A percentile compares a stretch with the other conserved stretches of the same genome.
These are phyloP conservation scores for Valencia hispanica DNA, from an alignment of 2,797 vertebrate species.

Conservation along the genomic window DNA sequence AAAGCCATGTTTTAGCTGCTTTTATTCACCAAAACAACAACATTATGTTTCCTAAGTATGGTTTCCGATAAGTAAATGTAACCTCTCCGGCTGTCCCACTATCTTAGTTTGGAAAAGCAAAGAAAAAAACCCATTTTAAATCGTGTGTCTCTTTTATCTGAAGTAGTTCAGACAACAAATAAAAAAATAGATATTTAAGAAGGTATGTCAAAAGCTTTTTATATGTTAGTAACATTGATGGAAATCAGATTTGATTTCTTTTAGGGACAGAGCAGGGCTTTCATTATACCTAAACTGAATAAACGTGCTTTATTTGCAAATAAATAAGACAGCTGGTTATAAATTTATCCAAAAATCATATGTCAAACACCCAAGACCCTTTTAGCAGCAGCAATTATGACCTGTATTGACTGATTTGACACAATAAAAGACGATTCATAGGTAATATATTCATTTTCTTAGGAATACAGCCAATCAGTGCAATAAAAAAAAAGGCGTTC, in stretches of 20 bases:
- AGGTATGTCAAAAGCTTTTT: background rate
- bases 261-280: background rate
- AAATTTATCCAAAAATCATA: slow-evolving; percentile 60
- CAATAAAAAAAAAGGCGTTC: too few relatives aligned
- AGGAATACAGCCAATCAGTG: too few relatives aligned
- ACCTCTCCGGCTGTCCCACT: background rate
- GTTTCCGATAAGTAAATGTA: background rate
- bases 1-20: background rate
- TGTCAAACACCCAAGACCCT: slow-evolving; percentile 52
- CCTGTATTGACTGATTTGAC: slow-evolving; percentile 73
- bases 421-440: slow-evolving; percentile 58
- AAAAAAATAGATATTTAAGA: too few relatives aligned
- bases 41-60: background rate
- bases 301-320: slow-evolving; percentile 21
- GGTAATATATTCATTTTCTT: slow-evolving; percentile 60
- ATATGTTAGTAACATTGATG: background rate
- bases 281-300: slow-evolving; percentile 25
- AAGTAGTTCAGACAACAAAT: too few relatives aligned
- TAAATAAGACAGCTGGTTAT: slow-evolving; percentile 46
- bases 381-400: slow-evolving; percentile 71
- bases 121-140: background rate
- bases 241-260: slow-evolving; percentile 18
- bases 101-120: too few relatives aligned
- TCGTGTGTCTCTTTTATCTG: too few relatives aligned
- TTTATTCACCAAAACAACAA: background rate